Percentiles rank a stretch among this genome's conserved stretches.
Conservation (phyloP, 1,140 invertebrate species). For the Aphelinus atriplicis region DNA sequence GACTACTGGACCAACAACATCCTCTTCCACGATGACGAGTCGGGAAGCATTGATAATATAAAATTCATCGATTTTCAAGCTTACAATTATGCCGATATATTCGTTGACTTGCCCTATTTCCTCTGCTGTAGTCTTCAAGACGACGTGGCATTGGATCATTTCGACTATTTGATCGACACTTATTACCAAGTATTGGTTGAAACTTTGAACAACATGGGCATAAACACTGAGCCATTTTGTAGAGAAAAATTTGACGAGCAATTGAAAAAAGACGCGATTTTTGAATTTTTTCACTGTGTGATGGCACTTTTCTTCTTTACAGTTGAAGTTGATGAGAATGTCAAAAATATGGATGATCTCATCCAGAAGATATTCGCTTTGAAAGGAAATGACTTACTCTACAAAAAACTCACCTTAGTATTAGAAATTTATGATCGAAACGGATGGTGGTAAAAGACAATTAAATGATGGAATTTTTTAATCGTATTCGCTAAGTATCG, state of each 20-base stretch:
- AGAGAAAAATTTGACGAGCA: neutral
- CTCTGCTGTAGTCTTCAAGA: neutral
- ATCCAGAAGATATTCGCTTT: too few species aligned
- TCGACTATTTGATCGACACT: neutral
- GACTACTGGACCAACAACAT: constrained; percentile 16
- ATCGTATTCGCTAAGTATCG: too few species aligned
- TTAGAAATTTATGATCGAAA: too few species aligned
- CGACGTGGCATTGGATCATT: neutral
- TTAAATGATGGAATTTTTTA: too few species aligned
- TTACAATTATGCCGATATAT: constrained; percentile 2
- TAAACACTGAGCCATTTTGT: neutral
- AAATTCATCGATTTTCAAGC: constrained; percentile 11
- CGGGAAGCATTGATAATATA: neutral
- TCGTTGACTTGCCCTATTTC: neutral
- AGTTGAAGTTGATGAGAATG: too few species aligned
- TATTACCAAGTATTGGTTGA: neutral
- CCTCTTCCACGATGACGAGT: neutral
- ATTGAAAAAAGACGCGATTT: neutral
- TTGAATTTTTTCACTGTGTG: neutral
- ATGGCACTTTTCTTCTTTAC: neutral
- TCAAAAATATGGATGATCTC: too few species aligned
- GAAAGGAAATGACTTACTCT: too few species aligned
- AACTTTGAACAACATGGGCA: neutral
- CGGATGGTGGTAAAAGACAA: too few species aligned
- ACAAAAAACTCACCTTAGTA: too few species aligned